Evolutionary conservation across 2,888 invertebrate species (phyloP).

Genomic region (Cheilosia vulpina): DNA sequence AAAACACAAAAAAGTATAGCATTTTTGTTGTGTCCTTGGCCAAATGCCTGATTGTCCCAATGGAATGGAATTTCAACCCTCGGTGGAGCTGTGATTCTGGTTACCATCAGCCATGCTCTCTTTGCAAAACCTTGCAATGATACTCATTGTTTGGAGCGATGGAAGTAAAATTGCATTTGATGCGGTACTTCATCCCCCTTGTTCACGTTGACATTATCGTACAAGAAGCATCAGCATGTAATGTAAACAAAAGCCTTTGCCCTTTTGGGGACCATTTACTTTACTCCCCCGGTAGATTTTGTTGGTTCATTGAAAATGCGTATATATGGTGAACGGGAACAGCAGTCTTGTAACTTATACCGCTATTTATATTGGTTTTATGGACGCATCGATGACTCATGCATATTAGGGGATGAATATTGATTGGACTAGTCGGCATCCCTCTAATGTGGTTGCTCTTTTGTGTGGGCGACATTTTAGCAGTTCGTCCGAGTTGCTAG

Average conservation of each 20-base stretch:
- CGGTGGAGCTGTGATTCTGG: not conserved
- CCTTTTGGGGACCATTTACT: constrained; percentile 20
- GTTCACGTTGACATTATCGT: constrained; percentile 55
- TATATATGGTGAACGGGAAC: not conserved
- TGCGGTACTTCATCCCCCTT: constrained; percentile 45
- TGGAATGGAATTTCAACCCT: constrained; percentile 10
- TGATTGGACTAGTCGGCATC: constrained; percentile 5
- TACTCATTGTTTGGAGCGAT: constrained; percentile 35
- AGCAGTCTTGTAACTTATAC: constrained; percentile 40
- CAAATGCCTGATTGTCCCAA: constrained; percentile 36
- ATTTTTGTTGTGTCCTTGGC: constrained; percentile 1
- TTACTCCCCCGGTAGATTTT: not conserved
- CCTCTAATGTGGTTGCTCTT: constrained; percentile 7
- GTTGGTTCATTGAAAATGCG: constrained; percentile 7
- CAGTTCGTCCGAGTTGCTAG: constrained; percentile 13
- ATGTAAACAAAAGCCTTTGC: constrained; percentile 48
- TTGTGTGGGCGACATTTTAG: not conserved
- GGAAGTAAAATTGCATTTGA: constrained; percentile 64
- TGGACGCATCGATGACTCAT: constrained; percentile 68
- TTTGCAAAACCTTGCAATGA: not conserved
- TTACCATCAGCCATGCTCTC: not conserved
- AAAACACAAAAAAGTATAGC: not conserved
- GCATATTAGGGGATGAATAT: constrained; percentile 32
- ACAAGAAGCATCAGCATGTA: constrained; percentile 4
- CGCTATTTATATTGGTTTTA: constrained; percentile 59